phyloP scores from a whole-genome alignment of 2,888 invertebrate genomes.

The Phyllotreta striolata region DNA sequence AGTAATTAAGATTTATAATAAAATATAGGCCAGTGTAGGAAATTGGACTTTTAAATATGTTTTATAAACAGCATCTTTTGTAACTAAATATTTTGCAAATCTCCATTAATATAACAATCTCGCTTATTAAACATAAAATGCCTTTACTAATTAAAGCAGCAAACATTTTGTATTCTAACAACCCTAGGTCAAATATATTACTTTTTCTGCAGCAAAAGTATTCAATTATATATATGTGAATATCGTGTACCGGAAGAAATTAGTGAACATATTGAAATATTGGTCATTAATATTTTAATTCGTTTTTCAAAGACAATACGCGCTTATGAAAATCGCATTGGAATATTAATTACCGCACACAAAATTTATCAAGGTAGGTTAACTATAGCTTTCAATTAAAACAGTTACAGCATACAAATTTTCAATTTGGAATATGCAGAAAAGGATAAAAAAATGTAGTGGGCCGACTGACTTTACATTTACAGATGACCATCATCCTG shows the following conservation, averaged over 20 bases:
- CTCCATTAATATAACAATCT: too few species aligned
- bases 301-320: neutral
- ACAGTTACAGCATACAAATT: slow-evolving; percentile 22
- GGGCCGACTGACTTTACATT: slow-evolving; percentile 74
- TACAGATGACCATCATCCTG: slow-evolving; percentile 97
- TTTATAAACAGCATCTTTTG: too few species aligned
- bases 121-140: too few species aligned
- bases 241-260: slow-evolving; percentile 1
- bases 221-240: neutral
- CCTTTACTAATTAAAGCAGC: too few species aligned
- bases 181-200: too few species aligned
- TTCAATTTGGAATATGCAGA: slow-evolving; percentile 19
- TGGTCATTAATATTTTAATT: slow-evolving; percentile 6
- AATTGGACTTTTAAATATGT: too few species aligned
- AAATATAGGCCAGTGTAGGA: too few species aligned
- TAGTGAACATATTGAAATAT: neutral
- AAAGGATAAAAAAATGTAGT: slow-evolving; percentile 20
- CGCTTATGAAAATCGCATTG: neutral
- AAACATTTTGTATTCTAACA: too few species aligned
- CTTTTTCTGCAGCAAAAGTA: too few species aligned
- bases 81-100: too few species aligned
- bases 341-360: neutral
- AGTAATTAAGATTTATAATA: too few species aligned
- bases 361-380: slow-evolving; percentile 16
- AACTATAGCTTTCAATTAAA: slow-evolving; percentile 11